These are phyloP conservation scores for Agrilus planipennis DNA, from an alignment of 1,140 invertebrate species.

Conservation along the genomic window DNA sequence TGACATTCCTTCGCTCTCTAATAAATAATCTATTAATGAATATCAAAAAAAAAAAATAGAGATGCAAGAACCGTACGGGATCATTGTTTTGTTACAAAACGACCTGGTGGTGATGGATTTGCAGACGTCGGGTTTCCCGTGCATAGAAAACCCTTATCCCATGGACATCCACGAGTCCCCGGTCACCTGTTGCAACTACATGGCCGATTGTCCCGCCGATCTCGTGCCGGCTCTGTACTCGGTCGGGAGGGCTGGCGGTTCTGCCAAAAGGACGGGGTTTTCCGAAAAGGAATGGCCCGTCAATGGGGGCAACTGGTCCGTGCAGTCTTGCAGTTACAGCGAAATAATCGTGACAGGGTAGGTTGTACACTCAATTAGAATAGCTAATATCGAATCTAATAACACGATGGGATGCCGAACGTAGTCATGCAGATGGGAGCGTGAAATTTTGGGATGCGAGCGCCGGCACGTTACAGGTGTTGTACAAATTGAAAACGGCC, in stretches of 20 bases:
- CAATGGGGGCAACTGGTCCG: slow-evolving; percentile 89
- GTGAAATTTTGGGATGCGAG: slow-evolving; percentile 98
- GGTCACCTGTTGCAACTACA: slow-evolving; percentile 90
- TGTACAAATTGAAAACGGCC: slow-evolving; percentile 96
- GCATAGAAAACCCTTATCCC: slow-evolving; percentile 98
- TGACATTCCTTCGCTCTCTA: no score
- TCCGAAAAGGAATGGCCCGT: slow-evolving; percentile 94
- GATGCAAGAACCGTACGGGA: slow-evolving; percentile 92
- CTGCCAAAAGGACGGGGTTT: slow-evolving; percentile 65
- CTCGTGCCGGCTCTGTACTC: slow-evolving; percentile 84
- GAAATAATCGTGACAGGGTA: slow-evolving; percentile 95
- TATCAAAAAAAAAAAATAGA: no score
- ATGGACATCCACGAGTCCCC: slow-evolving; percentile 98
- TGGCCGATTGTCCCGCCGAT: slow-evolving; percentile 95
- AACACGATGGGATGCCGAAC: no score
- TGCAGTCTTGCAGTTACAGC: slow-evolving; percentile 85
- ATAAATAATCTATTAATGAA: no score
- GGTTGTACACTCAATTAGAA: not conserved
- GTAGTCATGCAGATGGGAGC: slow-evolving; percentile 88
- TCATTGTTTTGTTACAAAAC: slow-evolving; percentile 93
- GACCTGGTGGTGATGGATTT: slow-evolving; percentile 97
- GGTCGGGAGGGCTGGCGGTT: slow-evolving; percentile 29
- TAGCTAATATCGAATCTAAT: no score
- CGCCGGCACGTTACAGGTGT: slow-evolving; percentile 80
- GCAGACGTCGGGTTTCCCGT: slow-evolving; percentile 87